Percentiles rank a stretch among this genome's conserved stretches.
phyloP scores from a whole-genome alignment of 1,140 invertebrate genomes.

The Nephila pilipes region DNA sequence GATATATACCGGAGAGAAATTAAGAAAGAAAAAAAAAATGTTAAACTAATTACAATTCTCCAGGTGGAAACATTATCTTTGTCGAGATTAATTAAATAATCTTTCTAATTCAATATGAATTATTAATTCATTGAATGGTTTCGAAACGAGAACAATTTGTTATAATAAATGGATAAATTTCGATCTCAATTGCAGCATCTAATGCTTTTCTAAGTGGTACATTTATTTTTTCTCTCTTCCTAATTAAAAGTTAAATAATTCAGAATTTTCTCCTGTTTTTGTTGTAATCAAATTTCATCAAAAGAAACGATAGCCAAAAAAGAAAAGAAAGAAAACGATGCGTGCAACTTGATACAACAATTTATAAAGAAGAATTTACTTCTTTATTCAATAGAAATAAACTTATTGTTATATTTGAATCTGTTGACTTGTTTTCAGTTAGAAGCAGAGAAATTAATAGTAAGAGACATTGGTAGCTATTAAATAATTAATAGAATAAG shows the following conservation, averaged over 20 bases:
- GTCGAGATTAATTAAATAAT: slow-evolving; percentile 32
- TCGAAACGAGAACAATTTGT: slow-evolving; percentile 26
- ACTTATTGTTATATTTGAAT: too few relatives aligned
- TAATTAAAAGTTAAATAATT: not conserved
- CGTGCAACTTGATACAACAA: too few relatives aligned
- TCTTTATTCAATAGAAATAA: too few relatives aligned
- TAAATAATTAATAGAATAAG: too few relatives aligned
- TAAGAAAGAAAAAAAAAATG: not conserved
- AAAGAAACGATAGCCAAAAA: too few relatives aligned
- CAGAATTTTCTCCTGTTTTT: not conserved
- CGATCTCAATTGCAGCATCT: not conserved
- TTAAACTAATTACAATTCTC: slow-evolving; percentile 12
- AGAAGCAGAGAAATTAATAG: too few relatives aligned
- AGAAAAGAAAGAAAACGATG: too few relatives aligned
- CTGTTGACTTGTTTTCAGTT: too few relatives aligned
- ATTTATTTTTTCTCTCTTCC: not conserved
- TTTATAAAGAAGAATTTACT: too few relatives aligned
- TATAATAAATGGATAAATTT: not conserved
- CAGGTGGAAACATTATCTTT: slow-evolving; percentile 33
- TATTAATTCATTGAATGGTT: slow-evolving; percentile 25
- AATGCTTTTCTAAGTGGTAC: not conserved
- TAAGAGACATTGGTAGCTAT: too few relatives aligned
- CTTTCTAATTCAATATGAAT: slow-evolving; percentile 26
- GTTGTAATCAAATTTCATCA: too few relatives aligned
- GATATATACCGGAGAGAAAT: not conserved